These are phyloP conservation scores for Anodontia alba DNA, from an alignment of 2,888 invertebrate genomes.

Conservation along the genomic window DNA sequence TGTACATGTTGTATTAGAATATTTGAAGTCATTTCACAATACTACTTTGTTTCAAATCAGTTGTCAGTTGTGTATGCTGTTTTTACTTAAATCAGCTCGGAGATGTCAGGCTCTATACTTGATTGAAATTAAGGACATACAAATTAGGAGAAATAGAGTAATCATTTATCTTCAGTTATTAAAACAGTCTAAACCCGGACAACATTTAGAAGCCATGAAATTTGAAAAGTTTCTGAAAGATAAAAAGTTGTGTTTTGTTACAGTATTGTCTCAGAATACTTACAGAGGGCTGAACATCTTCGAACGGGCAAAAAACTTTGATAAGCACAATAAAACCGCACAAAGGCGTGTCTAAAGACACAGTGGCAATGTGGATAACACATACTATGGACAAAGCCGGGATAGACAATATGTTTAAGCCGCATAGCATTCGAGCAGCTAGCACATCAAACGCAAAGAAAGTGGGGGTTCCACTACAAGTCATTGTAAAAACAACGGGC, in stretches of 20 bases:
- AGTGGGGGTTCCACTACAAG: neutral
- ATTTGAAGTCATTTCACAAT: neutral
- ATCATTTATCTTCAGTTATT: constrained; percentile 6
- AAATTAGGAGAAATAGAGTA: neutral
- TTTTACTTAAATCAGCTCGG: constrained; percentile 10
- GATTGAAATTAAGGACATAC: constrained; percentile 8
- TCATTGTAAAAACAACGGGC: constrained; percentile 13
- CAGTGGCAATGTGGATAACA: constrained; percentile 19
- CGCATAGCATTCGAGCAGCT: constrained; percentile 23
- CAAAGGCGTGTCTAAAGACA: constrained; percentile 13
- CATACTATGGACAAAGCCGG: neutral
- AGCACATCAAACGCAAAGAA: constrained; percentile 10
- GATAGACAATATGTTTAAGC: neutral
- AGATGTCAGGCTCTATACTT: constrained; percentile 24
- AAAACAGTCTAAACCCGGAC: constrained; percentile 4
- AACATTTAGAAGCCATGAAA: constrained; percentile 6
- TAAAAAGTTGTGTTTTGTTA: constrained; percentile 24
- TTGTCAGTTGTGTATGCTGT: constrained; percentile 6
- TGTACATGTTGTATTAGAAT: constrained; percentile 4
- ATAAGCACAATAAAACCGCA: constrained; percentile 28
- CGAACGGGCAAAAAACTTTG: constrained; percentile 7
- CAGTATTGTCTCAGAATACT: neutral
- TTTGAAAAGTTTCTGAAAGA: neutral
- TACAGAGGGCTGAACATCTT: constrained; percentile 1
- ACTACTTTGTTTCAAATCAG: constrained; percentile 4